phyloP scores from a whole-genome alignment of 2,888 invertebrate genomes.

The Cephus rjabovi region DNA sequence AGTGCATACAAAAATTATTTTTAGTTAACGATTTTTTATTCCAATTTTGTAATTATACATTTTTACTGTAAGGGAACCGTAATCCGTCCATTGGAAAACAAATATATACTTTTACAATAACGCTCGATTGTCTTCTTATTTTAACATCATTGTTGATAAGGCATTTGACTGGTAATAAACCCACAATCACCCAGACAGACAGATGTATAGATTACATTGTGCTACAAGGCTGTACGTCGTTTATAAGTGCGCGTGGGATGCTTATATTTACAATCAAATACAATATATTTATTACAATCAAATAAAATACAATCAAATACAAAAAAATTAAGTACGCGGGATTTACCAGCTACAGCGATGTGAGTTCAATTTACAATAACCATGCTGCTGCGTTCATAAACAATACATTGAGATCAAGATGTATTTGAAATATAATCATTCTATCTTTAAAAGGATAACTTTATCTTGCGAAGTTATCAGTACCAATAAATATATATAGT shows the following conservation, averaged over 20 bases:
- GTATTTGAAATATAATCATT: neutral
- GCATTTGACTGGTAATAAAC: neutral
- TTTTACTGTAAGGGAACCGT: neutral
- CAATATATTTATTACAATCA: no score
- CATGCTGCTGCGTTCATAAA: no score
- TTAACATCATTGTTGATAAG: neutral
- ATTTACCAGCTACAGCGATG: no score
- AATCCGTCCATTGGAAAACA: conserved; percentile 18
- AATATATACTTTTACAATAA: conserved; percentile 4
- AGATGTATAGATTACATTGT: neutral
- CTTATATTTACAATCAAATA: no score
- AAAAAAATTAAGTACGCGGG: no score
- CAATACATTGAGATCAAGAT: no score
- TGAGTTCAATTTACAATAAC: no score
- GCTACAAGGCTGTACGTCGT: neutral
- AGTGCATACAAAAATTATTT: neutral
- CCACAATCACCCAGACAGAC: neutral
- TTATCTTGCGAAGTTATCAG: neutral
- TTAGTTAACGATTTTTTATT: neutral
- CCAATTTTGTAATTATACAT: neutral
- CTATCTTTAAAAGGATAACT: neutral
- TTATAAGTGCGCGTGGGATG: no score
- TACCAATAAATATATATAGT: neutral
- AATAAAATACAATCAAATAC: no score
- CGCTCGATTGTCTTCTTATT: neutral